These are phyloP conservation scores for Cheilosia impressa DNA, from an alignment of 2,888 invertebrate genomes.

Conservation along the genomic window DNA sequence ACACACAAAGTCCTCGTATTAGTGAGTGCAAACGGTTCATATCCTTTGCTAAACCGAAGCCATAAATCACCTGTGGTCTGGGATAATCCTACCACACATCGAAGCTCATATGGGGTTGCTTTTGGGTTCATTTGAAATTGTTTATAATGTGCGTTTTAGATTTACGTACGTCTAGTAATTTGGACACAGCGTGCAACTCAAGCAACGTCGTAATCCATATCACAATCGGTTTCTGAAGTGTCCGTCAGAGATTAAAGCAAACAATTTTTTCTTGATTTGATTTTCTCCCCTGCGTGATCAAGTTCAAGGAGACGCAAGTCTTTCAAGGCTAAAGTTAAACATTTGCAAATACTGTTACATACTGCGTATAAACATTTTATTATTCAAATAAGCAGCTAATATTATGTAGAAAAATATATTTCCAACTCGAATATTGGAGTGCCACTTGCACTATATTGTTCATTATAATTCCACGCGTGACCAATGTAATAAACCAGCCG, in stretches of 20 bases:
- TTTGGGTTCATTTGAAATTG: not conserved
- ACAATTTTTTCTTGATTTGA: not conserved
- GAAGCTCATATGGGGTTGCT: not conserved
- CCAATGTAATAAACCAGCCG: slow-evolving; percentile 31
- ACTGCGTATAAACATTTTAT: slow-evolving; percentile 23
- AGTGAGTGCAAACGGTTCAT: slow-evolving; percentile 55
- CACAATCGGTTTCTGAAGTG: not conserved
- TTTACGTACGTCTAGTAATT: not conserved
- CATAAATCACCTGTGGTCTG: slow-evolving; percentile 41
- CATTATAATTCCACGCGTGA: slow-evolving; percentile 49
- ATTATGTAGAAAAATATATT: not conserved
- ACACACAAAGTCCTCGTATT: slow-evolving; percentile 21
- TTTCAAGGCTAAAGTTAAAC: slow-evolving; percentile 7
- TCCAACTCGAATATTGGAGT: not conserved
- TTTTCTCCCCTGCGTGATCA: slow-evolving; percentile 17
- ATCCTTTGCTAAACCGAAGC: slow-evolving; percentile 57
- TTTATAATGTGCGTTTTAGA: not conserved
- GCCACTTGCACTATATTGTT: slow-evolving; percentile 11
- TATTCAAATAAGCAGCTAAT: slow-evolving; percentile 42
- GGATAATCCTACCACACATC: not conserved
- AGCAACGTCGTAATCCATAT: not conserved
- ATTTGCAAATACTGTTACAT: slow-evolving; percentile 10
- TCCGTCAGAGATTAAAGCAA: not conserved
- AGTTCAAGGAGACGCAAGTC: slow-evolving; percentile 50
- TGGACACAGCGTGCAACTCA: too few relatives aligned